These are phyloP conservation scores for Cyprinodon diabolis DNA, from an alignment of 2,797 vertebrate species.

Conservation along the genomic window DNA sequence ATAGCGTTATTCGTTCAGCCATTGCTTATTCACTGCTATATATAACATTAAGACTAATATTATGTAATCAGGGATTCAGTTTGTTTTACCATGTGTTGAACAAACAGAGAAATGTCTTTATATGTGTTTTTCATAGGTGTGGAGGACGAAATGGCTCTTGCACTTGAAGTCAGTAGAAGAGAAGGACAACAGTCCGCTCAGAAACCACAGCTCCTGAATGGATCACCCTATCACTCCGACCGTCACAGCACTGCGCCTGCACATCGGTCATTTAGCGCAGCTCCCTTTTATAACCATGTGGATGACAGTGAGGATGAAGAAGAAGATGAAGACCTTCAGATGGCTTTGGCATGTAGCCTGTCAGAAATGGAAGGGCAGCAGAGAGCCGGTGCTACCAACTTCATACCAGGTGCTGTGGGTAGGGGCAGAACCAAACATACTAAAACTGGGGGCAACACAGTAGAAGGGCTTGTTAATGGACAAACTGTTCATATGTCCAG, in stretches of 20 bases:
- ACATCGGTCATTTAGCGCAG: constrained; percentile 77
- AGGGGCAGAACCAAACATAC: constrained; percentile 29
- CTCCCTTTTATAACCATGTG: constrained; percentile 77
- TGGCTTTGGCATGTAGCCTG: constrained; percentile 96
- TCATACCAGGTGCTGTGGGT: constrained; percentile 81
- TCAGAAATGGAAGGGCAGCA: constrained; percentile 95
- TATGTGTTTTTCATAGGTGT: constrained; percentile 80
- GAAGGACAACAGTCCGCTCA: constrained; percentile 72
- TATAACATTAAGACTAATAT: neutral
- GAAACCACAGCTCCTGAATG: constrained; percentile 57
- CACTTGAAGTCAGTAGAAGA: constrained; percentile 92
- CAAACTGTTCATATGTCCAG: neutral
- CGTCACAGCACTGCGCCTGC: constrained; percentile 49
- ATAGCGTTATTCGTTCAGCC: neutral
- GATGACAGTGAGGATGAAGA: constrained; percentile 75
- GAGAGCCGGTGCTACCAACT: constrained; percentile 78
- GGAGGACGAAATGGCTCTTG: constrained; percentile 92
- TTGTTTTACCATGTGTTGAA: neutral
- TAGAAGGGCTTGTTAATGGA: constrained; percentile 13
- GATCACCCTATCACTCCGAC: constrained; percentile 58
- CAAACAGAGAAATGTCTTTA: constrained; percentile 17
- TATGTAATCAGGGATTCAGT: neutral
- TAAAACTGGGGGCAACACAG: constrained; percentile 19
- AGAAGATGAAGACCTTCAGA: constrained; percentile 93
- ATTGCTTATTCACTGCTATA: neutral